These are phyloP conservation scores for Rhynchonycteris naso DNA, from an alignment of 2,797 vertebrate species.

Conservation along the genomic window DNA sequence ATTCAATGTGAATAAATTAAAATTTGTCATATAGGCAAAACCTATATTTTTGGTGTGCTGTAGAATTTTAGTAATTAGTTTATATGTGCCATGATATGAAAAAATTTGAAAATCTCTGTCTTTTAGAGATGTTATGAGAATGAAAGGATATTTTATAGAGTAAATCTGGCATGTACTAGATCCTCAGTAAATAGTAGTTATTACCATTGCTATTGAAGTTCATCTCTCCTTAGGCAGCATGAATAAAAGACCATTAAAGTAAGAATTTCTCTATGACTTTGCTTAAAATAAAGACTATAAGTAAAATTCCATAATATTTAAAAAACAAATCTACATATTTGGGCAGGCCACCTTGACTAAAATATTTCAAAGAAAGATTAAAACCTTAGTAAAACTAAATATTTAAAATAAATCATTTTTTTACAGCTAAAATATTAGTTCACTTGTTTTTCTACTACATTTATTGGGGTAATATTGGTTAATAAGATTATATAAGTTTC, in stretches of 20 bases:
- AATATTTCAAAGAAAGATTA: conserved; percentile 60
- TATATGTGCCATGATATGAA: too few relatives aligned
- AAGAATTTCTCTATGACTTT: background rate
- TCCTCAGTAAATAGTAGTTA: background rate
- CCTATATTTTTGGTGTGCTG: too few relatives aligned
- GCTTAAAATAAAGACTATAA: background rate
- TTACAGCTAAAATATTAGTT: background rate
- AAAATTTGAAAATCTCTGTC: too few relatives aligned
- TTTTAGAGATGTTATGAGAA: background rate
- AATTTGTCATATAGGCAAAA: too few relatives aligned
- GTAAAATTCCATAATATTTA: background rate
- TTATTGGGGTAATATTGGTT: background rate
- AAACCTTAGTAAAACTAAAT: conserved; percentile 54
- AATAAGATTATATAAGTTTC: background rate
- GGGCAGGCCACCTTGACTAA: conserved; percentile 31
- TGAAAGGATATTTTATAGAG: background rate
- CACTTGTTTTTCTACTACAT: background rate
- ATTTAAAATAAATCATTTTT: conserved; percentile 38
- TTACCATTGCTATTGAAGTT: background rate
- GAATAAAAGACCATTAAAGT: background rate
- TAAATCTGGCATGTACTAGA: background rate
- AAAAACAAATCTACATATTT: background rate
- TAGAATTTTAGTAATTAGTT: too few relatives aligned
- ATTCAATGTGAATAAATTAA: too few relatives aligned
- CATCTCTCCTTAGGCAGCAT: background rate